Percentiles rank a stretch among this genome's conserved stretches.
Conservation (phyloP, 1,140 invertebrate genomes). For the Drosophila parabipectinata region DNA sequence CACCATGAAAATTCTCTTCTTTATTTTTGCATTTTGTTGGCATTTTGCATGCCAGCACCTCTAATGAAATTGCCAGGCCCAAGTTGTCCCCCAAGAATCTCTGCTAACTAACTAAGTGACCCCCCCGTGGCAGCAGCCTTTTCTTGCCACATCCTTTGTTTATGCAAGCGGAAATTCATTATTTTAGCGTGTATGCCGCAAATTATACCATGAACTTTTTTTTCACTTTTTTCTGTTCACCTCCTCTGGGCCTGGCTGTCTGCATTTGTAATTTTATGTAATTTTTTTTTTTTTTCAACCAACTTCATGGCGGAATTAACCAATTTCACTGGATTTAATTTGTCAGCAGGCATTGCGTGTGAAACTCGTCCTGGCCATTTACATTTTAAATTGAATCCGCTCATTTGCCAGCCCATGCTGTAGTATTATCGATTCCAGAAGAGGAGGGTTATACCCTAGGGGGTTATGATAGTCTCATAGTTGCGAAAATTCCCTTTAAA, state of each 20-base stretch:
- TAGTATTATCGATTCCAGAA: background rate
- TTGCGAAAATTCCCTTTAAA: background rate
- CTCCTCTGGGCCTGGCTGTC: background rate
- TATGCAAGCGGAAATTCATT: slow-evolving; percentile 75
- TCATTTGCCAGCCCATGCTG: background rate
- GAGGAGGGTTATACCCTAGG: background rate
- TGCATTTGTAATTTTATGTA: slow-evolving; percentile 15
- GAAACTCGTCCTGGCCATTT: slow-evolving; percentile 20
- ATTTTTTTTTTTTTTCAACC: slow-evolving; percentile 5
- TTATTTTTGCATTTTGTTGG: background rate
- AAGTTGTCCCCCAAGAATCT: slow-evolving; percentile 27
- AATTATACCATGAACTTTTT: slow-evolving; percentile 65
- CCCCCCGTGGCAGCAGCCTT: background rate
- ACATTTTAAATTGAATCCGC: slow-evolving; percentile 37
- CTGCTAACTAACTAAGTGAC: slow-evolving; percentile 18
- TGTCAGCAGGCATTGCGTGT: slow-evolving; percentile 5
- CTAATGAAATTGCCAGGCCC: slow-evolving; percentile 39
- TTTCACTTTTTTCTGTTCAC: slow-evolving; percentile 25
- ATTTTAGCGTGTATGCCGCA: slow-evolving; percentile 68
- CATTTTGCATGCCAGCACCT: background rate
- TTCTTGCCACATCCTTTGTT: slow-evolving; percentile 41
- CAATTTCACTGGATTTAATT: slow-evolving; percentile 36
- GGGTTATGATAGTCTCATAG: too few relatives aligned
- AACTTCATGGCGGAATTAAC: slow-evolving; percentile 24
- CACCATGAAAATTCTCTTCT: background rate